These are phyloP conservation scores for Syncerus caffer DNA, from an alignment of 2,797 vertebrate species.

Conservation along the genomic window DNA sequence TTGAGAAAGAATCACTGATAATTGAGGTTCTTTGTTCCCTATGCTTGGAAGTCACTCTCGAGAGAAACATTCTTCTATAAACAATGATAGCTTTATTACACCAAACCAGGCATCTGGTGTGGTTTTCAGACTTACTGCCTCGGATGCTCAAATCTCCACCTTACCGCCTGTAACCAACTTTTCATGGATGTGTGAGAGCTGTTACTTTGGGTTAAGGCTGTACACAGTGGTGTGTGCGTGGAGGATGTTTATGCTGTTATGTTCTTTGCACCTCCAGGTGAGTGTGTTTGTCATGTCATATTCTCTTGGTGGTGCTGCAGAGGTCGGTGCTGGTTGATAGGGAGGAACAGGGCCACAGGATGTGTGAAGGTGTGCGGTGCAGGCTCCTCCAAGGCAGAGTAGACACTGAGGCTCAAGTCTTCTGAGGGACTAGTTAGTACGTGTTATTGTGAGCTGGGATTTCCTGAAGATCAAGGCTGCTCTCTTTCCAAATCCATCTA, in stretches of 20 bases:
- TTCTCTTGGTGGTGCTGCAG: background rate
- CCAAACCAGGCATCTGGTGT: background rate
- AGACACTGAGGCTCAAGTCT: background rate
- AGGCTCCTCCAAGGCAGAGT: background rate
- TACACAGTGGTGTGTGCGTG: background rate
- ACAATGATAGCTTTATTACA: background rate
- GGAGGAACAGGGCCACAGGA: background rate
- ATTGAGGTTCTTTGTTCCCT: background rate
- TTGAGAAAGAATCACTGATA: slow-evolving; percentile 2
- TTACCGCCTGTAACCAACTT: background rate
- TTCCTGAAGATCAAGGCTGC: background rate
- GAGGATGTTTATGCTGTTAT: background rate
- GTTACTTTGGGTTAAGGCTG: background rate
- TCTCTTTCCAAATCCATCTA: slow-evolving; percentile 21
- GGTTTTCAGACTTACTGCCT: background rate
- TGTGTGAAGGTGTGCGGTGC: background rate
- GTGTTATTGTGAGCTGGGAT: background rate
- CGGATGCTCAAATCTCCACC: background rate
- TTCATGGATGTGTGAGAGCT: background rate
- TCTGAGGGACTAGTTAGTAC: background rate
- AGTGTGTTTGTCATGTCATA: background rate
- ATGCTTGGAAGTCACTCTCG: background rate
- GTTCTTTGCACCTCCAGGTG: background rate
- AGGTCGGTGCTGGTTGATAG: background rate
- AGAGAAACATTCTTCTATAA: background rate